Base-by-base conservation (phyloP, 2,113 vertebrate genomes). In the Ancistrus triradiatus region DNA sequence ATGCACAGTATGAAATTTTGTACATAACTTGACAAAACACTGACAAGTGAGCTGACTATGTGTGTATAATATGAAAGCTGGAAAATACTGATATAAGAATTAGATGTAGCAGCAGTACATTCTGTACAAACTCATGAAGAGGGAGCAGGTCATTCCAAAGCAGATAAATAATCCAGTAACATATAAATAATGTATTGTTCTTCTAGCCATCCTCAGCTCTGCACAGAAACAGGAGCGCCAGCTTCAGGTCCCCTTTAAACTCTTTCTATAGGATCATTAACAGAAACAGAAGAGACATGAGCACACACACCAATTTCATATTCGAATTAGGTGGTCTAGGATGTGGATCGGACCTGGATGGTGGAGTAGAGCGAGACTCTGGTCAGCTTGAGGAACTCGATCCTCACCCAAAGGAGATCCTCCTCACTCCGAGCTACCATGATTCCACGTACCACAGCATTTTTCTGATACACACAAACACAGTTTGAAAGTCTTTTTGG, bases 351-450 rank as follows among this genome's bases (percentile, higher is more conserved):
- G 37, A 77, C 75, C 75, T 74, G 65, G 13, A 77, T 56, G 13
- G 66, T 53, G 33, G 85, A 86, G 58, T 88, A 90, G 4, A 90
- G 83, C 1, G 86, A 90, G 24, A 76, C 78, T 24, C 83, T 84
- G 42, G 81, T 81, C 53, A 80, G 82, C 63, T 73, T 86, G 59
- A 46, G 80, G 63, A 80, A 89, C 43, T 82, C 79, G 0, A 78
- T 67, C 6, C 86, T 70, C 40, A 88, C 83, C 46, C 86, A 83
- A 3, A 89, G 71, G 8, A 90, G 83, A 57, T 90, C 85, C 0
- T 51, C 79, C 64, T 90, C 88, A 33, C 85, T 81, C 11, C 78
- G 80, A 25, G 81, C 82, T 38, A 86, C 53, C 3, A 90, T 78
- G 66, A 89, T 78, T 1, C 84, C 79, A 19, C 62, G 51, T 9